These are phyloP conservation scores for Copidosoma aretas DNA, from an alignment of 2,888 invertebrate species.

Conservation along the genomic window DNA sequence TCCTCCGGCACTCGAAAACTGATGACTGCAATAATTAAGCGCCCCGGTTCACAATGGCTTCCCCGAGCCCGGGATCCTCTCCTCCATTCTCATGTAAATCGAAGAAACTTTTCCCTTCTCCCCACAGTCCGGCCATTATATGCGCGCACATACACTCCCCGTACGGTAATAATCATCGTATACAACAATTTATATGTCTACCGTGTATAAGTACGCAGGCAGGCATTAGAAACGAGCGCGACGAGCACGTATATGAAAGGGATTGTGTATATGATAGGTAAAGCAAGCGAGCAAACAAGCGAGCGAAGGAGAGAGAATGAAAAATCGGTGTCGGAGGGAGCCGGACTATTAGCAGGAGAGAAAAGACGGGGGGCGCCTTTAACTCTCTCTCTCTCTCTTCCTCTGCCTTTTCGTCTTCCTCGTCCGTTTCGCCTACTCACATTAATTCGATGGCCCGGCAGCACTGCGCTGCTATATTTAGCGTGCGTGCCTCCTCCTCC, in stretches of 20 bases:
- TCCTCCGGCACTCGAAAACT: not conserved
- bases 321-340: conserved; percentile 33
- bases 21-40: conserved; percentile 9
- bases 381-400: conserved; percentile 8
- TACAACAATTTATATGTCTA: conserved; percentile 13
- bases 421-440: conserved; percentile 53
- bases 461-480: conserved; percentile 62
- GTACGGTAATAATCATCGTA: conserved; percentile 20
- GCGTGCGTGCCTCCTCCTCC: conserved; percentile 40
- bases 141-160: not conserved
- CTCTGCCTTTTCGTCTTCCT: conserved; percentile 5
- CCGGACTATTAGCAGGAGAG: not conserved
- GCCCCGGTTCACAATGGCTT: not conserved
- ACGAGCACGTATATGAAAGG: conserved; percentile 1
- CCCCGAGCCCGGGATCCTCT: not conserved
- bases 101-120: conserved; percentile 6
- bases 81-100: conserved; percentile 21
- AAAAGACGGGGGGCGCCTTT: conserved; percentile 4
- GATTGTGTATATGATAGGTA: not conserved
- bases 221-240: not conserved
- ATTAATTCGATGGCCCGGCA: conserved; percentile 58
- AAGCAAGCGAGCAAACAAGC: not conserved
- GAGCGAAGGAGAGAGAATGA: conserved; percentile 8
- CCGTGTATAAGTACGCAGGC: not conserved
- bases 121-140: conserved; percentile 1